Conservation (phyloP, 1,140 invertebrate genomes). For the Lucilia sericata region DNA sequence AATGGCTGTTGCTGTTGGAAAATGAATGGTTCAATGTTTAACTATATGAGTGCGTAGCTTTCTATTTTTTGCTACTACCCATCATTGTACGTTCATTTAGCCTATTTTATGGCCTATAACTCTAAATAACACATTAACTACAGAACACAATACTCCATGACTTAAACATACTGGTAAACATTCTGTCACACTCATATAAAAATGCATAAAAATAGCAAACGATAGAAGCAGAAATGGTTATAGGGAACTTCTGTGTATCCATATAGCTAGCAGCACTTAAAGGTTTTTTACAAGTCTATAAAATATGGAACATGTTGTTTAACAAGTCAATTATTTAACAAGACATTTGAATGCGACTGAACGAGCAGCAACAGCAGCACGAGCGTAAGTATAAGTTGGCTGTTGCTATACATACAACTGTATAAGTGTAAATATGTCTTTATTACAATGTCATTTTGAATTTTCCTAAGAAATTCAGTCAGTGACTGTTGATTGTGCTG, state of each 20-base stretch:
- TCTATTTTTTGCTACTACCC: background rate
- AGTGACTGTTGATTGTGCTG: background rate
- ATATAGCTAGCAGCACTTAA: background rate
- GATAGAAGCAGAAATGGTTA: background rate
- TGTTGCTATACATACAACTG: too few relatives aligned
- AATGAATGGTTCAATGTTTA: background rate
- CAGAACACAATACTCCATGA: background rate
- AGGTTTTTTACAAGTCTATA: slow-evolving; percentile 15
- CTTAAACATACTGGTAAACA: background rate
- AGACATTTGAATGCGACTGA: slow-evolving; percentile 19
- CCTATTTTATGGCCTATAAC: slow-evolving; percentile 43
- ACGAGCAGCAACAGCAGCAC: background rate
- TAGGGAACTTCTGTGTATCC: background rate
- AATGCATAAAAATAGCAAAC: background rate
- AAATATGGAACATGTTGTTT: slow-evolving; percentile 41
- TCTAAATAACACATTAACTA: slow-evolving; percentile 36
- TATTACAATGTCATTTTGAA: background rate
- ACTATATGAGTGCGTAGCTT: background rate
- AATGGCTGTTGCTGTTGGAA: background rate
- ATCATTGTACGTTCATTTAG: background rate
- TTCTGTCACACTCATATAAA: background rate
- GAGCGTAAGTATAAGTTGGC: background rate
- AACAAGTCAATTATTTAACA: slow-evolving; percentile 42
- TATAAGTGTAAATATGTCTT: too few relatives aligned
- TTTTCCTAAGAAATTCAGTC: background rate